phyloP scores from a whole-genome alignment of 2,888 invertebrate genomes.

The Rugalucina vietnamica region DNA sequence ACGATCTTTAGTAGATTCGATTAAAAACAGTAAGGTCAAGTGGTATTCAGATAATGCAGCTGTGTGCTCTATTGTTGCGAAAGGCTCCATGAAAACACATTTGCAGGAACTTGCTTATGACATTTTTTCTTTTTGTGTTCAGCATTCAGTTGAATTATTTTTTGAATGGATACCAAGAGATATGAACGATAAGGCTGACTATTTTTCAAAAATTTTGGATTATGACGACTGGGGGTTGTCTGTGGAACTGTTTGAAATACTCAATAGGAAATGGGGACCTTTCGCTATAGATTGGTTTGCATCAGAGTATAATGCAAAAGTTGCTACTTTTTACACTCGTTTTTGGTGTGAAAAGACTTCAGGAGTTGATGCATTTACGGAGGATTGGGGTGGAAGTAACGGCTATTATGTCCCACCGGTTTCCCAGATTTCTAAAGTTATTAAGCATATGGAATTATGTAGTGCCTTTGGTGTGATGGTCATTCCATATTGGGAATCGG shows the following conservation, averaged over 20 bases:
- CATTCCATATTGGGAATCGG: slow-evolving; percentile 4
- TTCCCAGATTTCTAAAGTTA: background rate
- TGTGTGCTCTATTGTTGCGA: slow-evolving; percentile 7
- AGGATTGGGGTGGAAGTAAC: slow-evolving; percentile 1
- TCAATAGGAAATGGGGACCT: slow-evolving; percentile 17
- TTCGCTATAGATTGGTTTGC: slow-evolving; percentile 37
- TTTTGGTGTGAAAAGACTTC: slow-evolving; percentile 16
- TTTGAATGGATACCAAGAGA: background rate
- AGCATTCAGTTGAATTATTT: background rate
- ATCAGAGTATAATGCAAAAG: slow-evolving; percentile 20
- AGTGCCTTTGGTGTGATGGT: background rate
- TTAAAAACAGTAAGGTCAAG: background rate
- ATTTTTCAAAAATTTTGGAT: background rate
- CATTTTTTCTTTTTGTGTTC: background rate
- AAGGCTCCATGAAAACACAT: slow-evolving; percentile 43
- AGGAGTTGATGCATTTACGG: slow-evolving; percentile 13
- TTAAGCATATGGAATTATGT: slow-evolving; percentile 11
- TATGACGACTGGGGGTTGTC: background rate
- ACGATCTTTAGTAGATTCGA: background rate
- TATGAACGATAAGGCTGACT: background rate
- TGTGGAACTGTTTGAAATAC: background rate
- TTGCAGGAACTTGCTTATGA: slow-evolving; percentile 23
- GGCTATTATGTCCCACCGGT: slow-evolving; percentile 19
- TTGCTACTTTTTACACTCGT: slow-evolving; percentile 30
- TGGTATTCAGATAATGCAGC: background rate